Evolutionary conservation across 2,113 vertebrate genomes (phyloP).

Genomic region (Etheostoma cragini): DNA sequence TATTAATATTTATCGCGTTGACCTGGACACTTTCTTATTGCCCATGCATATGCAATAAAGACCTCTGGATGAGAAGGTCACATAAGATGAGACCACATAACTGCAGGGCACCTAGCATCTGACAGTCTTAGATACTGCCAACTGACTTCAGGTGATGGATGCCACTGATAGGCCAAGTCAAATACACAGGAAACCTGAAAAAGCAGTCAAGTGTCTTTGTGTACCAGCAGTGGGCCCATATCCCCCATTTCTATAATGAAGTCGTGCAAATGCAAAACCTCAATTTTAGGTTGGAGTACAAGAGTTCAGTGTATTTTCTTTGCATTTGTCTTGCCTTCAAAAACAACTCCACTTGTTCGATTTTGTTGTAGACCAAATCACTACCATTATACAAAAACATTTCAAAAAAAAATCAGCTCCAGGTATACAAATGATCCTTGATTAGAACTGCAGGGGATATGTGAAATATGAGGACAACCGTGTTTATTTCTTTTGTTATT

Average conservation of each 20-base stretch:
- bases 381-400: too few species aligned
- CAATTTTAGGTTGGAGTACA: not conserved
- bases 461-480: too few species aligned
- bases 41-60: slow-evolving; percentile 69
- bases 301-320: not conserved
- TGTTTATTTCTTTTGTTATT: too few species aligned
- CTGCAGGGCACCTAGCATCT: slow-evolving; percentile 51
- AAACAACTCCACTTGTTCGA: not conserved
- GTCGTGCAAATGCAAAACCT: slow-evolving; percentile 1
- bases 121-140: slow-evolving; percentile 29
- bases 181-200: slow-evolving; percentile 40
- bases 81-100: slow-evolving; percentile 49
- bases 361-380: not conserved
- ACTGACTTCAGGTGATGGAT: slow-evolving; percentile 58
- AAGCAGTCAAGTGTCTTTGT: slow-evolving; percentile 14
- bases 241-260: slow-evolving; percentile 1
- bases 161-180: slow-evolving; percentile 32
- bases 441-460: too few species aligned
- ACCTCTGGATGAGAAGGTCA: slow-evolving; percentile 60
- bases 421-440: too few species aligned
- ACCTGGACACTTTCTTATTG: slow-evolving; percentile 60
- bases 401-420: too few species aligned
- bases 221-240: not conserved
- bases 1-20: slow-evolving; percentile 68
- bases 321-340: not conserved